These are phyloP conservation scores for Pseudococcus longispinus DNA, from an alignment of 2,888 invertebrate species.

Conservation along the genomic window DNA sequence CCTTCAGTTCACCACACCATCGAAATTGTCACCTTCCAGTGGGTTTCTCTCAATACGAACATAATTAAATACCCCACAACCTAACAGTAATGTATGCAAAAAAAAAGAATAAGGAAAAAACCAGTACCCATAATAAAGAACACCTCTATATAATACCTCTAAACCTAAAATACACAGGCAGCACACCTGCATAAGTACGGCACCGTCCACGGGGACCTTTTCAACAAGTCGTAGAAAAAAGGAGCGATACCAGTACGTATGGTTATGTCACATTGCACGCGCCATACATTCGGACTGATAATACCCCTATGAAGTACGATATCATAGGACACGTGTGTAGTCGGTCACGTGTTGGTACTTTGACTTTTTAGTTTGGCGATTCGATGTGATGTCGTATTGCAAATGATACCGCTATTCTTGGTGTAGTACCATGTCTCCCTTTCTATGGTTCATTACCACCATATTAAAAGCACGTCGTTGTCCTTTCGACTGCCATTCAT, in stretches of 20 bases:
- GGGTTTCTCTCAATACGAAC: background rate
- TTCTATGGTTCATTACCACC: background rate
- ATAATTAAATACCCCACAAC: background rate
- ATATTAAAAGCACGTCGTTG: background rate
- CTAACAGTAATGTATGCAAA: background rate
- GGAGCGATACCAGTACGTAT: background rate
- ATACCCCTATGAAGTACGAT: background rate
- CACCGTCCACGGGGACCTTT: background rate
- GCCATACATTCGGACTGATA: background rate
- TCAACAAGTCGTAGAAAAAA: background rate
- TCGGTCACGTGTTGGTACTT: background rate
- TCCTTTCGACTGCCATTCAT: background rate
- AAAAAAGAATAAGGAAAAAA: background rate
- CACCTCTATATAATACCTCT: background rate
- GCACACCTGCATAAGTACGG: background rate
- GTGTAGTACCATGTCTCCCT: background rate
- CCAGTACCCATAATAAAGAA: background rate
- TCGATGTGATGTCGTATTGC: too few relatives aligned
- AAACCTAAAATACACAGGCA: background rate
- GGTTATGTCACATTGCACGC: constrained; percentile 6
- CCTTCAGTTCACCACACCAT: background rate
- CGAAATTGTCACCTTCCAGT: background rate
- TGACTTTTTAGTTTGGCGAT: background rate
- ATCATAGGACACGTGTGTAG: background rate
- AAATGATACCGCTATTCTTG: background rate